Evolutionary conservation across 2,888 invertebrate genomes (phyloP), one percentile per base, ranked within the genome.

Genomic region (Drosophila tanythrix): DNA sequence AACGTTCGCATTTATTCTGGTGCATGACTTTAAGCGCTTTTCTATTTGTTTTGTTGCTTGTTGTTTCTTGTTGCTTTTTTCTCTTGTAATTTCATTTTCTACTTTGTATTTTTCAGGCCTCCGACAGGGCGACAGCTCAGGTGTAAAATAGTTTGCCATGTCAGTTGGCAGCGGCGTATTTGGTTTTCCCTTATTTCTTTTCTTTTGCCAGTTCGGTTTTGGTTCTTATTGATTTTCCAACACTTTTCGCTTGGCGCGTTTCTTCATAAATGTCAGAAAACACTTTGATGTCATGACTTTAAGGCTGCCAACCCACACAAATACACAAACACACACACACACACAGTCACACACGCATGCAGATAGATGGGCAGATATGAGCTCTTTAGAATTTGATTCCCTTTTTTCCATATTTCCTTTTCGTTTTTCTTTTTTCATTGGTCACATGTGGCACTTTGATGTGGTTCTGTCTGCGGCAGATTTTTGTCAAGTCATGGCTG

Each of bases 281-380:
- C 73, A 79, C 80, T 89, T 79, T 89, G 90, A 89, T 82, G 88
- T 88, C 90, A 85, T 89, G 90, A 89, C 84, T 85, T 88, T 71
- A 80, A 79, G 76, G 65, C 83, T 63, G 67, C 56, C 74, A 40
- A 64, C 58, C 50, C 60, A 48, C 53, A 48, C 57, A 31, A 55
- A 55, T 3, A 36, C 33, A n/a, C 18, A 18, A 10, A 40, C 0
- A 52, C n/a, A 18, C 33, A 59, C n/a, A 48, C 29, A 38, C 51
- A n/a, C 53, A 25, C 35, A 48, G 43, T 7, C 35, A 7, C 27
- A 51, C 15, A 35, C 31, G 25, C n/a, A 51, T 40, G 46, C n/a
- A 48, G 33, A 46, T 33, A 53, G 58, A 51, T 79, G 62, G 21
- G 13, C 48, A 62, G 70, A 64, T 72, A 82, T 50, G 60, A 53